Evolutionary conservation across 1,140 invertebrate species (phyloP).

Genomic region (Psix sp.): DNA sequence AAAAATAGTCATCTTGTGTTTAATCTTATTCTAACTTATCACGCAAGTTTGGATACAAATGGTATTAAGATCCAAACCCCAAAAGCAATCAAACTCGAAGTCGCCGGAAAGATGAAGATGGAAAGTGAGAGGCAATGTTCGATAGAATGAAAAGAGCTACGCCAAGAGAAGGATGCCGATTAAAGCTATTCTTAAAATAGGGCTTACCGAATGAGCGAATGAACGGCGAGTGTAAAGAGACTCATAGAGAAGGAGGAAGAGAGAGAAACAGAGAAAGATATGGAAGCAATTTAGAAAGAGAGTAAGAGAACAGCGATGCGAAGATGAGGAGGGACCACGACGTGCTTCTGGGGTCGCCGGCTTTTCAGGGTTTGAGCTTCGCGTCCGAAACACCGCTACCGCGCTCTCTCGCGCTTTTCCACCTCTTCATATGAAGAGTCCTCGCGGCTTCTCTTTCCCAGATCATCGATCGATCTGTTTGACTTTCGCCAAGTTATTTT

Average conservation of each 20-base stretch:
- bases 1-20: too few relatives aligned
- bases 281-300: slow-evolving; percentile 52
- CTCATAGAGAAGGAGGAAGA: slow-evolving; percentile 33
- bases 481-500: slow-evolving; percentile 35
- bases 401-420: slow-evolving; percentile 61
- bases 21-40: too few relatives aligned
- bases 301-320: slow-evolving; percentile 32
- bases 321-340: slow-evolving; percentile 54
- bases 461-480: slow-evolving; percentile 33
- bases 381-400: slow-evolving; percentile 68
- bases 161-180: slow-evolving; percentile 60
- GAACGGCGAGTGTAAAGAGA: slow-evolving; percentile 48
- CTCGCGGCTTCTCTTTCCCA: slow-evolving; percentile 51
- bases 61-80: too few relatives aligned
- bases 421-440: slow-evolving; percentile 59
- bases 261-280: slow-evolving; percentile 52
- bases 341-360: slow-evolving; percentile 73
- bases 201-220: slow-evolving; percentile 60
- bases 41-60: too few relatives aligned
- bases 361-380: slow-evolving; percentile 73
- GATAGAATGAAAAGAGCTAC: slow-evolving; percentile 31
- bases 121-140: slow-evolving; percentile 41
- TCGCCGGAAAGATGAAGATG: slow-evolving; percentile 43
- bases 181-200: slow-evolving; percentile 73
- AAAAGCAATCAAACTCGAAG: too few relatives aligned